phyloP scores from a whole-genome alignment of 2,888 invertebrate genomes.

The Calliopum simillimum region DNA sequence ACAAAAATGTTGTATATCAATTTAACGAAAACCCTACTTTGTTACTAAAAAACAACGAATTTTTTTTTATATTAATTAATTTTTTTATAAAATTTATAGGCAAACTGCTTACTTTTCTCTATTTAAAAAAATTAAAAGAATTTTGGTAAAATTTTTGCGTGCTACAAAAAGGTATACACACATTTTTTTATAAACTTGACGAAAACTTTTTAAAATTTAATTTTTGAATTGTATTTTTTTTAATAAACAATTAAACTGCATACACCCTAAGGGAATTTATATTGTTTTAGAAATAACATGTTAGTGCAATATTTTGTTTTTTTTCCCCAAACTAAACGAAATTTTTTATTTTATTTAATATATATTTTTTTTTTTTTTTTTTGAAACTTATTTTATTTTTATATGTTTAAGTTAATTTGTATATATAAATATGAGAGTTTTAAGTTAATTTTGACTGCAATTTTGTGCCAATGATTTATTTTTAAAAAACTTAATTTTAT shows the following conservation, averaged over 20 bases:
- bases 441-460: constrained; percentile 58
- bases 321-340: constrained; percentile 4
- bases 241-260: background rate
- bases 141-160: background rate
- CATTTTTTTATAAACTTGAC: background rate
- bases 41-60: constrained; percentile 47
- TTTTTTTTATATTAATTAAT: constrained; percentile 42
- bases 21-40: background rate
- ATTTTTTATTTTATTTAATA: constrained; percentile 36
- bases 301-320: constrained; percentile 1
- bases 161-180: background rate
- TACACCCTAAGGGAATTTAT: background rate
- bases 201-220: constrained; percentile 25
- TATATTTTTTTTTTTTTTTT: constrained; percentile 37
- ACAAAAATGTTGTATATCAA: background rate
- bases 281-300: background rate
- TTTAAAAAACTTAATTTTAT: constrained; percentile 42
- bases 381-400: constrained; percentile 44
- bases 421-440: constrained; percentile 30
- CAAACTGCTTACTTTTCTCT: background rate
- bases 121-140: constrained; percentile 4
- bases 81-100: background rate
- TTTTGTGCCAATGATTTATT: constrained; percentile 65
- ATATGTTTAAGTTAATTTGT: constrained; percentile 33
- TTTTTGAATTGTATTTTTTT: constrained; percentile 32